Conservation (phyloP, 2,888 invertebrate genomes). For the Apoda limacodes region DNA sequence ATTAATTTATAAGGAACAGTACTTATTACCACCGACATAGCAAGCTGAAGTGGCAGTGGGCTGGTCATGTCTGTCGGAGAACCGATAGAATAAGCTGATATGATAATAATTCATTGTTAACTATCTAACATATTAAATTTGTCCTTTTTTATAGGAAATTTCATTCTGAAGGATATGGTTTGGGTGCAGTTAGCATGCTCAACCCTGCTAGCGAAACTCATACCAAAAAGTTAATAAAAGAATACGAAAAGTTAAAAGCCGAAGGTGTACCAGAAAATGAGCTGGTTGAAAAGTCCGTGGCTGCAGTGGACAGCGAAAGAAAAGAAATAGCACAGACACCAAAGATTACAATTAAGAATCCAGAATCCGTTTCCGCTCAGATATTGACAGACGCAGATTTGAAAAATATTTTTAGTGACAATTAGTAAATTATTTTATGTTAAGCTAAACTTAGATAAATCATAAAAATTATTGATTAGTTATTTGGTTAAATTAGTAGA, state of each 20-base stretch:
- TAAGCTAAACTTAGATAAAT: too few species aligned
- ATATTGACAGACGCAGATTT: slow-evolving; percentile 27
- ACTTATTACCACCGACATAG: too few species aligned
- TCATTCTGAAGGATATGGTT: slow-evolving; percentile 69
- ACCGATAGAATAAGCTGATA: too few species aligned
- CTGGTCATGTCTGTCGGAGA: too few species aligned
- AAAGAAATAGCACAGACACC: slow-evolving; percentile 23
- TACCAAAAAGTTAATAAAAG: slow-evolving; percentile 71
- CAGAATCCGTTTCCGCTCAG: slow-evolving; percentile 40
- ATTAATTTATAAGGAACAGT: too few species aligned
- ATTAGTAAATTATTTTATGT: too few species aligned
- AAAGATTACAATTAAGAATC: slow-evolving; percentile 26
- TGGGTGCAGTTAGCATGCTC: slow-evolving; percentile 66
- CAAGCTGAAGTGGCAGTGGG: too few species aligned
- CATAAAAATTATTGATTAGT: too few species aligned
- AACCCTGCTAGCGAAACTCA: slow-evolving; percentile 62
- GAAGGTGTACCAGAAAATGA: slow-evolving; percentile 67
- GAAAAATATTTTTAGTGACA: slow-evolving; percentile 20
- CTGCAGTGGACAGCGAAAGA: slow-evolving; percentile 32
- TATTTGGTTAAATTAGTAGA: too few species aligned
- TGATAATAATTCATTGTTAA: too few species aligned
- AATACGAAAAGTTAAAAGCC: slow-evolving; percentile 69
- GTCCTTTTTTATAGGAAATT: slow-evolving; percentile 68
- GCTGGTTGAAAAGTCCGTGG: slow-evolving; percentile 44
- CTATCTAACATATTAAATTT: too few species aligned